Base-by-base conservation (phyloP, 2,888 invertebrate species). In the Bellardia bayeri region DNA sequence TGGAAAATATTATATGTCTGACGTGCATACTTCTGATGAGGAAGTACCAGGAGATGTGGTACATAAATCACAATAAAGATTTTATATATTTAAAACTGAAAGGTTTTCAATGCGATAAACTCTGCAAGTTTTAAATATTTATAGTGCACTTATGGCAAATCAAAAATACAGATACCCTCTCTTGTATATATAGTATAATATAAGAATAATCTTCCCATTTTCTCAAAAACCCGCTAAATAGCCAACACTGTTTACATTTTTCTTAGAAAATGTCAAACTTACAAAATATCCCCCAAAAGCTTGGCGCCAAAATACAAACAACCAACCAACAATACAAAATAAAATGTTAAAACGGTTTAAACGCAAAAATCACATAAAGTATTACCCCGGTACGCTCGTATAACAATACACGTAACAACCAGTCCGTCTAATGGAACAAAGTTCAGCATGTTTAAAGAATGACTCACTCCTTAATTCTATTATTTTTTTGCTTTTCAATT, bases 351-450 rank as follows among this genome's bases (percentile, higher is more conserved):
- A 75, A 23, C 51, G 51, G 40, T 30, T 64, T 23, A 14, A 82
- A 81, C 30, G 63, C 68, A 74, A 78, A 64, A 76, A 76, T 45
- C 51, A 37, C 30, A 42, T 49, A 56, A 68, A 78, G 56, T 78
- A 82, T 64, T 58, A 54, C 63, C 33, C 45, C 33, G 56, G 58
- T 69, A 61, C 42, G 23, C 64, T 61, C 30, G 23, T 45, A 64
- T 33, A 56, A 33, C 82, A 82, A 76, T 58, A 68, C 68, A 3
- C n/a, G 9, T 30, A 58, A 61, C 82, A 82, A 66, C 61, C 30
- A 82, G 68, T 82, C 42, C 66, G 72, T 84, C 87, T 81, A 84
- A 84, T 84, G 74, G 82, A 87, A 84, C 87, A 87, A 87, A 87
- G 87, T 87, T 87, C 87, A 87, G 68, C 72, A 79, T 87, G 87